Evolutionary conservation across 2,888 invertebrate genomes (phyloP).

Genomic region (Sesia apiformis): DNA sequence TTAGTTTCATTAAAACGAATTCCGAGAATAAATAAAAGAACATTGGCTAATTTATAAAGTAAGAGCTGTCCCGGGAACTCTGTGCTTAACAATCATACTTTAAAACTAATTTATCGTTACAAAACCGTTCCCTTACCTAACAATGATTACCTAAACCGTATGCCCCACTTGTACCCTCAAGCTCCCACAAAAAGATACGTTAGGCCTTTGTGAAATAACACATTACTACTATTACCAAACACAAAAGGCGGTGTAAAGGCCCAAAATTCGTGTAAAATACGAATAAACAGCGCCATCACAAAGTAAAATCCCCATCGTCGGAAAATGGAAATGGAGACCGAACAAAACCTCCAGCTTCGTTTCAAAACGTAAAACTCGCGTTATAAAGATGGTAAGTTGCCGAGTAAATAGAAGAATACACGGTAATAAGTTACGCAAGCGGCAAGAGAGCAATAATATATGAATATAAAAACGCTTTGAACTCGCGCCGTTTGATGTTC

Average conservation of each 20-base stretch:
- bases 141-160: background rate
- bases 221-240: background rate
- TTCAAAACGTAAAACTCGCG: slow-evolving; percentile 2
- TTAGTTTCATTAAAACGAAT: no score
- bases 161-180: background rate
- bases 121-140: background rate
- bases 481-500: slow-evolving; percentile 49
- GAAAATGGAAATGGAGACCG: slow-evolving; percentile 1
- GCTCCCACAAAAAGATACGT: background rate
- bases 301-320: background rate
- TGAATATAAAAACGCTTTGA: slow-evolving; percentile 44
- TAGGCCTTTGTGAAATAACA: background rate
- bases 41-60: background rate
- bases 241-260: background rate
- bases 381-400: slow-evolving; percentile 19
- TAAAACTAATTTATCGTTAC: no score
- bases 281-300: background rate
- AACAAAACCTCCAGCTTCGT: background rate
- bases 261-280: background rate
- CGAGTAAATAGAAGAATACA: slow-evolving; percentile 32
- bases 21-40: background rate
- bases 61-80: background rate
- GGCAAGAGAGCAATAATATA: slow-evolving; percentile 34
- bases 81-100: background rate
- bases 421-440: slow-evolving; percentile 37